Percentiles rank a stretch among this genome's conserved stretches.
Evolutionary conservation across 2,888 invertebrate genomes (phyloP).

Genomic region (Maniola hyperantus): DNA sequence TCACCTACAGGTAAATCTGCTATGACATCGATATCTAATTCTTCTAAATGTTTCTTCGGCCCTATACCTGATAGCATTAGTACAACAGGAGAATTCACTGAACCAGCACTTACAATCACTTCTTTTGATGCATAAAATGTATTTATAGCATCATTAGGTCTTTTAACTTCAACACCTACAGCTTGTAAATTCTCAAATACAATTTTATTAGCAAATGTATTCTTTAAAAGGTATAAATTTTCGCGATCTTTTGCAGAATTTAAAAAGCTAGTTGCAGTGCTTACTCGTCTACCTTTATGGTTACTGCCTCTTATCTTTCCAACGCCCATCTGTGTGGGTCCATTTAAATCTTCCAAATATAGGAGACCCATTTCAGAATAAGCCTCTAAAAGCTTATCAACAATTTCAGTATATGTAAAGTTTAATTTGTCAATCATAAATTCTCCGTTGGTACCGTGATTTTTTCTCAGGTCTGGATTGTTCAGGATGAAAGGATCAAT

Average conservation of each 20-base stretch:
- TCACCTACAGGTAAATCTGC: slow-evolving; percentile 67
- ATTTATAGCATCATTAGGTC: slow-evolving; percentile 52
- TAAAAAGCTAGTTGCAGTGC: slow-evolving; percentile 79
- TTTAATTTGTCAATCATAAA: slow-evolving; percentile 77
- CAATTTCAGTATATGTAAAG: slow-evolving; percentile 62
- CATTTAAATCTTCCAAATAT: slow-evolving; percentile 68
- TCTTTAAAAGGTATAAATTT: slow-evolving; percentile 66
- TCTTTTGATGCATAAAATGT: slow-evolving; percentile 61
- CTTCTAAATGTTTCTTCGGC: slow-evolving; percentile 57
- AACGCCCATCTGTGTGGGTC: slow-evolving; percentile 77
- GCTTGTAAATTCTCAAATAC: slow-evolving; percentile 48
- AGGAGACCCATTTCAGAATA: slow-evolving; percentile 77
- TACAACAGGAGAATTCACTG: slow-evolving; percentile 65
- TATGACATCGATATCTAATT: slow-evolving; percentile 55
- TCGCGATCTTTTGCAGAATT: slow-evolving; percentile 56
- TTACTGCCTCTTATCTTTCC: slow-evolving; percentile 78
- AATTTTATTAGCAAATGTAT: slow-evolving; percentile 53
- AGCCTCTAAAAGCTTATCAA: slow-evolving; percentile 61
- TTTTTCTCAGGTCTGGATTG: slow-evolving; percentile 57
- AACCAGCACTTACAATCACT: slow-evolving; percentile 66
- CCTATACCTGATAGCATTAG: slow-evolving; percentile 72
- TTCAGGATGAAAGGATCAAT: slow-evolving; percentile 66
- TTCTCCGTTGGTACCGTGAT: slow-evolving; percentile 77
- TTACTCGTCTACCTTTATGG: slow-evolving; percentile 78
- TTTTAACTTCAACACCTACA: slow-evolving; percentile 56